Evolutionary conservation across 2,888 invertebrate genomes (phyloP).

Genomic region (Holacanthella duospinosa): DNA sequence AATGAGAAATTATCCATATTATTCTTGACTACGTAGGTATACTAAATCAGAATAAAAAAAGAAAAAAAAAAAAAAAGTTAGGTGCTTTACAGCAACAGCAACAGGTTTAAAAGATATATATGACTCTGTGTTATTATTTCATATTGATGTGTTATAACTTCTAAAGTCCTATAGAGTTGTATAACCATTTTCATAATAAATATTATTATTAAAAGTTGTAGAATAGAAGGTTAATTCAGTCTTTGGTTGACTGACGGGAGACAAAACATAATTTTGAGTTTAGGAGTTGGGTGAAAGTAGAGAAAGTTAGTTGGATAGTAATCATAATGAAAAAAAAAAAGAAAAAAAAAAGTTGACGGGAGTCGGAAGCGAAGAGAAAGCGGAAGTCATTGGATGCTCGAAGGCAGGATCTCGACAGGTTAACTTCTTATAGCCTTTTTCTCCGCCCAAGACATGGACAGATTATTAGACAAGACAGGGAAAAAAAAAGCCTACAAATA

Average conservation of each 20-base stretch:
- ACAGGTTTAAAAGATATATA: constrained; percentile 6
- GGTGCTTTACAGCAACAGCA: too few species aligned
- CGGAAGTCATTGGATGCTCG: not conserved
- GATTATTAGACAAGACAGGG: not conserved
- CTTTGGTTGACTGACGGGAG: not conserved
- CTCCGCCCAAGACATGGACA: not conserved
- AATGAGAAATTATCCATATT: too few species aligned
- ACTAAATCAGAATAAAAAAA: not conserved
- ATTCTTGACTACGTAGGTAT: too few species aligned
- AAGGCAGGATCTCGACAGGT: not conserved
- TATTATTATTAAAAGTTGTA: too few species aligned
- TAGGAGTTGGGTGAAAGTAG: too few species aligned
- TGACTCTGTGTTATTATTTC: not conserved
- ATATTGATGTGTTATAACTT: not conserved
- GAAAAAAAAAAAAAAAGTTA: not conserved
- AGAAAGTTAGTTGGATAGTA: not conserved
- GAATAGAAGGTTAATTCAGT: too few species aligned
- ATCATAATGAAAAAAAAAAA: not conserved
- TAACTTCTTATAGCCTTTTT: not conserved
- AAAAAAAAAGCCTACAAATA: not conserved
- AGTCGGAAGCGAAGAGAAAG: not conserved
- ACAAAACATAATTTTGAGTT: not conserved
- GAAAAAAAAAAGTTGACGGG: not conserved
- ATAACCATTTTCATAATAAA: too few species aligned
- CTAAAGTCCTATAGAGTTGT: not conserved